phyloP scores from a whole-genome alignment of 2,113 vertebrate species.

The Pampusana beccarii region DNA sequence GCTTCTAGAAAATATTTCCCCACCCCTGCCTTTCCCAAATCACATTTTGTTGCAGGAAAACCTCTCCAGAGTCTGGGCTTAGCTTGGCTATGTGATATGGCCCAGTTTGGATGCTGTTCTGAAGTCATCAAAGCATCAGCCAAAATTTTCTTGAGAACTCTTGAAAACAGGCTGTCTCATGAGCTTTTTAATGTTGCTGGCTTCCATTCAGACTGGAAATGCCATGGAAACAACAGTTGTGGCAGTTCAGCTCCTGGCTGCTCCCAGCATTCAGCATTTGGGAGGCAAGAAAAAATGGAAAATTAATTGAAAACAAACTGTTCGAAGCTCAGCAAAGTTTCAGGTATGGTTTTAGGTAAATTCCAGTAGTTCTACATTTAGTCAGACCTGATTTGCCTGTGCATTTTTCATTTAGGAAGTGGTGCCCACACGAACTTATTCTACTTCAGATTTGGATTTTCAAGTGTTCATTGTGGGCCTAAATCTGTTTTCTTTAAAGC shows the following conservation, averaged over 20 bases:
- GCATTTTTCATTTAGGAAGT: background rate
- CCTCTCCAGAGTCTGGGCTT: background rate
- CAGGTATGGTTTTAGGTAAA: background rate
- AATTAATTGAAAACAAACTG: background rate
- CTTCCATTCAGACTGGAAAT: slow-evolving; percentile 53
- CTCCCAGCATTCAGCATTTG: background rate
- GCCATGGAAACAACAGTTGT: slow-evolving; percentile 56
- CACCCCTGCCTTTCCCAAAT: background rate
- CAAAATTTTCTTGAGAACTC: slow-evolving; percentile 41
- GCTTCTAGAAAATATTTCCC: background rate
- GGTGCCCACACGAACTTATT: background rate
- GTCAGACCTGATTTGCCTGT: background rate
- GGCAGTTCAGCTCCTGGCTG: slow-evolving; percentile 14
- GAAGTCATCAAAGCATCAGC: slow-evolving; percentile 30
- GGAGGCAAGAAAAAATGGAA: background rate
- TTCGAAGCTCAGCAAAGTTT: background rate
- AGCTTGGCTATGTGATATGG: background rate
- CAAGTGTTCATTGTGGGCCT: background rate
- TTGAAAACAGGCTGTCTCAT: slow-evolving; percentile 44
- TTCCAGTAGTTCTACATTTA: background rate
- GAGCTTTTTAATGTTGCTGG: slow-evolving; percentile 47
- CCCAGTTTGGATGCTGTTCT: slow-evolving; percentile 16
- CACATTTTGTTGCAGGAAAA: background rate
- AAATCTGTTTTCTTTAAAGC: background rate
- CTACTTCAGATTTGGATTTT: background rate